Conservation (phyloP, 2,888 invertebrate species). For the Brenthis daphne region DNA sequence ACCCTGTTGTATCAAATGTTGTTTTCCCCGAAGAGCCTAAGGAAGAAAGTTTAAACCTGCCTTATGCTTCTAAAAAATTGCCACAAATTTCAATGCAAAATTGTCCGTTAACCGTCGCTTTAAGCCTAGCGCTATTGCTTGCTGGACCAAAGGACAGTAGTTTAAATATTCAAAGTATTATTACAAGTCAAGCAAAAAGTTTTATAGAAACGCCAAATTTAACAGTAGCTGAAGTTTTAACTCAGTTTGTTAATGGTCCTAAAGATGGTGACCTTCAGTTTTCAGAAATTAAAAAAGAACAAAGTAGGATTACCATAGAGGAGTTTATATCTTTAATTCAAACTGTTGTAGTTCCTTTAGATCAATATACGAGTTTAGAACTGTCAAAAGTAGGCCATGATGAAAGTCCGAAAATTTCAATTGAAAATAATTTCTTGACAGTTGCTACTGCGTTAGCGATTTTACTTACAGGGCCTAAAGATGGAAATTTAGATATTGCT, state of each 20-base stretch:
- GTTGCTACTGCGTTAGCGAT: constrained; percentile 3
- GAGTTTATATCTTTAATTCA: constrained; percentile 30
- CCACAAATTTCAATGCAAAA: constrained; percentile 10
- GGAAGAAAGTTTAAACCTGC: constrained; percentile 8
- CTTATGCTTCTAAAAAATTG: neutral
- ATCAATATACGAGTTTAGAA: constrained; percentile 33
- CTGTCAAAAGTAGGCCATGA: constrained; percentile 26
- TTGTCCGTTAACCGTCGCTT: constrained; percentile 2
- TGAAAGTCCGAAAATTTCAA: constrained; percentile 16
- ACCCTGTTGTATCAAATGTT: constrained; percentile 14
- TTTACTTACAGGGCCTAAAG: constrained; percentile 11
- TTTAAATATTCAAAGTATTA: constrained; percentile 7
- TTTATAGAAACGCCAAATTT: constrained; percentile 4
- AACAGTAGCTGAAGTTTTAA: constrained; percentile 5
- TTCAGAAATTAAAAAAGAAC: neutral
- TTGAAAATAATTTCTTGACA: constrained; percentile 12
- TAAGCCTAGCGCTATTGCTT: constrained; percentile 8
- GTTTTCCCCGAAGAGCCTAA: constrained; percentile 10
- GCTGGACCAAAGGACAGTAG: constrained; percentile 28
- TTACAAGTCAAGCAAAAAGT: neutral
- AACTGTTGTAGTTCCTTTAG: constrained; percentile 32
- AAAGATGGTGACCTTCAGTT: neutral
- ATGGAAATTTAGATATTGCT: neutral
- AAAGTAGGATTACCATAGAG: constrained; percentile 27
- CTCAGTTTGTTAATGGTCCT: neutral